phyloP scores from a whole-genome alignment of 2,888 invertebrate genomes.

The Dichetophora obliterata region DNA sequence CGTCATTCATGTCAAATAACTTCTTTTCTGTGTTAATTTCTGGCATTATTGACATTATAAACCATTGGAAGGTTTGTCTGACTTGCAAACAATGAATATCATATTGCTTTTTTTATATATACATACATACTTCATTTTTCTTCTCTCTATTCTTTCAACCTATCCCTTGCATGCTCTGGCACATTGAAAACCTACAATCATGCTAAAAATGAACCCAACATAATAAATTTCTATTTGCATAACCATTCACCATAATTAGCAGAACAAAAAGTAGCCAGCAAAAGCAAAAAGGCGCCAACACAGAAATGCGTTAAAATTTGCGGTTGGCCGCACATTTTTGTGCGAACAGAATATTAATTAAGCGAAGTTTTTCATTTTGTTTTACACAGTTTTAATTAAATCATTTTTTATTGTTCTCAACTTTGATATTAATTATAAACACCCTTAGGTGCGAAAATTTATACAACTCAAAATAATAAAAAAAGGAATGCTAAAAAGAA shows the following conservation, averaged over 20 bases:
- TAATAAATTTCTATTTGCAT: conserved; percentile 33
- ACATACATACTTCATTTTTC: neutral
- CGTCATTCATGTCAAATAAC: too few species aligned
- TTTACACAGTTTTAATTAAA: conserved; percentile 25
- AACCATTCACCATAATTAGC: conserved; percentile 33
- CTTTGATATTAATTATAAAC: conserved; percentile 29
- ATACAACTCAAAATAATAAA: neutral
- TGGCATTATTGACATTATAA: too few species aligned
- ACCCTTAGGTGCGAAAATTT: conserved; percentile 26
- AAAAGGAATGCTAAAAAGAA: neutral
- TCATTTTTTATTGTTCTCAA: conserved; percentile 33
- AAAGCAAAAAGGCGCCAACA: conserved; percentile 13
- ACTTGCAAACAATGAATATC: neutral
- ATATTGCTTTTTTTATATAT: neutral
- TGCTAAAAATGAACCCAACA: neutral
- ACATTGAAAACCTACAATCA: neutral
- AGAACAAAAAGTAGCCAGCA: neutral
- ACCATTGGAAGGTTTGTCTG: too few species aligned
- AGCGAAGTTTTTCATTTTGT: conserved; percentile 15
- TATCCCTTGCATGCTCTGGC: neutral
- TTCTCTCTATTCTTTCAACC: neutral
- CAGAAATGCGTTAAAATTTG: conserved; percentile 22
- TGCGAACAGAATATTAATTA: conserved; percentile 31
- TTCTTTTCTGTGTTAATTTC: too few species aligned
- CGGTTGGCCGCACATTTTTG: conserved; percentile 26